Base-by-base conservation (phyloP, 1,140 invertebrate species). In the Anagrus nilaparvatae region DNA sequence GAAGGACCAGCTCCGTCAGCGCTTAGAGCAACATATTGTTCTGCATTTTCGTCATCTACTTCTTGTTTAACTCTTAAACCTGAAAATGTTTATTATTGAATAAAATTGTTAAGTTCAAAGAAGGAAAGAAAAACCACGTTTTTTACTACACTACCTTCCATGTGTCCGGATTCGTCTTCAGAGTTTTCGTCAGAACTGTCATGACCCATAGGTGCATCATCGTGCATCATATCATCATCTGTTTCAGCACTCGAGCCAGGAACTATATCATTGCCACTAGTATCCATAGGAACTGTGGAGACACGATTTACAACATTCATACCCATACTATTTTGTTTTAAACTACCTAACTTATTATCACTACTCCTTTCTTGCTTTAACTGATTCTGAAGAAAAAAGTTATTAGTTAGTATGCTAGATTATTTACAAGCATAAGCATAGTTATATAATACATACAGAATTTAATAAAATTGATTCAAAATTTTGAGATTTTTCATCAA, bases 1-100 rank as follows among this genome's bases (percentile, higher is more conserved):
- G 72, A 75, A 0, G 73, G 73, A 24, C 73, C 73, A 18, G 73
- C 71, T 47, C 73, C 70, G 4, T 71, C 66, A 35, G 69, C 70
- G 0, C 67, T 59, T 28, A 72, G 48, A 13, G 68, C 60, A 14
- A 70, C 65, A 45, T 68, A 70, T 59, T 56, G 59, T 44, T 52
- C 55, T 29, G 39, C 59, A 39, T 49, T 60, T 39, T 65, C 60
- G 14, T 67, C 65, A 30, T 67, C 63, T 14, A 51, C 51, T 39
- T 70, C 66, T 49, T 66, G 66, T 54, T 69, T 69, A 12, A 69
- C 61, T 27, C 60, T 54, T 49, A 69, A 48, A 33, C 61, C 65
- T 69, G 13, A 29, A 47, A 35, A 53, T 16, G 50, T 24, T n/a
- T n/a, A n/a, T n/a, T n/a, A n/a, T n/a, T n/a, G n/a, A n/a, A n/a